Conservation (phyloP, 2,797 vertebrate species). For the Buphagus erythrorhynchus region DNA sequence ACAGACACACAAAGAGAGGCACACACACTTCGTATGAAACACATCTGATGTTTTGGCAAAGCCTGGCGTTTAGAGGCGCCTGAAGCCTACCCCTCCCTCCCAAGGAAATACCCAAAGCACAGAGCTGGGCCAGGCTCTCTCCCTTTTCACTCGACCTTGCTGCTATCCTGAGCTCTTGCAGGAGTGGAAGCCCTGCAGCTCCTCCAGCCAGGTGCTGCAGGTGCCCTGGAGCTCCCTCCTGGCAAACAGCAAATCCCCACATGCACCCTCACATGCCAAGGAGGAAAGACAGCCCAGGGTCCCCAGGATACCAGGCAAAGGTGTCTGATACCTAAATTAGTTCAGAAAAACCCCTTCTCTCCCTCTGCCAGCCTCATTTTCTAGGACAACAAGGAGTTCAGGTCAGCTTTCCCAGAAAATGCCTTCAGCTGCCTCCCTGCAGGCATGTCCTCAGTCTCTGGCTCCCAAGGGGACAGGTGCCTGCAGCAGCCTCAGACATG, state of each 20-base stretch:
- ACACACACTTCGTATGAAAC: not conserved
- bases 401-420: not conserved
- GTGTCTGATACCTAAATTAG: not conserved
- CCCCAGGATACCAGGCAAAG: not conserved
- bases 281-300: not conserved
- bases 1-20: not conserved
- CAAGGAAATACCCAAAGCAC: fast-evolving
- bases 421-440: not conserved
- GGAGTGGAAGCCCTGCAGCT: not conserved
- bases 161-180: not conserved
- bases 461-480: not conserved
- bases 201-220: not conserved
- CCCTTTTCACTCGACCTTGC: not conserved
- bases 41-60: not conserved
- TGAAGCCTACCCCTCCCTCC: not conserved
- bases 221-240: not conserved
- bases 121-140: too few relatives aligned
- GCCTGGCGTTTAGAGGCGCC: not conserved
- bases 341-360: not conserved
- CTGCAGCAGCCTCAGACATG: not conserved
- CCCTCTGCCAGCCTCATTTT: not conserved
- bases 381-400: not conserved
- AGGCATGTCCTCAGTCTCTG: not conserved
- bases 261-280: fast-evolving
- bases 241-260: fast-evolving